These are phyloP conservation scores for Papilio demoleus DNA, from an alignment of 2,888 invertebrate genomes.

Conservation along the genomic window DNA sequence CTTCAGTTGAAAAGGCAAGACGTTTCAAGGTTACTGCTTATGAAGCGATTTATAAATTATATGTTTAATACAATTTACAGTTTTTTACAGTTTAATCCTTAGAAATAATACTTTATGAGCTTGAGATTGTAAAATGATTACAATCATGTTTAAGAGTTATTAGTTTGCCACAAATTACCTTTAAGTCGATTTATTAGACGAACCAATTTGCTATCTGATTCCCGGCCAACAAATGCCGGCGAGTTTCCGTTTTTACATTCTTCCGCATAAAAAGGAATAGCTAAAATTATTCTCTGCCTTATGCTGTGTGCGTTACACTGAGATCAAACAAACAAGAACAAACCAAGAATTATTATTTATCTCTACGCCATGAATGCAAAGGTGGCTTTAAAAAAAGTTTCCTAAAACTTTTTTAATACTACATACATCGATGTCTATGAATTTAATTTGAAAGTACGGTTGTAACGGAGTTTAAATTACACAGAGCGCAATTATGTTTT, in stretches of 20 bases:
- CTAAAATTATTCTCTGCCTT: constrained; percentile 6
- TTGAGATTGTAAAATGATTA: no score
- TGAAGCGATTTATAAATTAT: neutral
- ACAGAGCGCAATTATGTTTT: constrained; percentile 2
- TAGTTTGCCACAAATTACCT: no score
- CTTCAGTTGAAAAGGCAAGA: constrained; percentile 1
- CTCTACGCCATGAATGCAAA: no score
- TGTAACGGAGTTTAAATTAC: neutral
- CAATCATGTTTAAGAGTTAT: no score
- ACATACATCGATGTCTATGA: neutral
- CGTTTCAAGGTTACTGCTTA: neutral
- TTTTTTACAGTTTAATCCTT: no score
- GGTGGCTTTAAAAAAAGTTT: neutral
- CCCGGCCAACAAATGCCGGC: neutral
- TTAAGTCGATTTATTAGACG: constrained; percentile 1
- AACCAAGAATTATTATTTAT: no score
- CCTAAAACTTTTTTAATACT: neutral
- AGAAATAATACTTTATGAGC: neutral
- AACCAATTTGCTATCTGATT: neutral
- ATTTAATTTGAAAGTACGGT: neutral
- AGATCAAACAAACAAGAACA: neutral
- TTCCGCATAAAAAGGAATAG: constrained; percentile 3
- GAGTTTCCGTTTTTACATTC: constrained; percentile 7
- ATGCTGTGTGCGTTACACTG: neutral
- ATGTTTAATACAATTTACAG: neutral